Evolutionary conservation across 2,888 invertebrate species (phyloP).

Genomic region (Drosophila mettleri): DNA sequence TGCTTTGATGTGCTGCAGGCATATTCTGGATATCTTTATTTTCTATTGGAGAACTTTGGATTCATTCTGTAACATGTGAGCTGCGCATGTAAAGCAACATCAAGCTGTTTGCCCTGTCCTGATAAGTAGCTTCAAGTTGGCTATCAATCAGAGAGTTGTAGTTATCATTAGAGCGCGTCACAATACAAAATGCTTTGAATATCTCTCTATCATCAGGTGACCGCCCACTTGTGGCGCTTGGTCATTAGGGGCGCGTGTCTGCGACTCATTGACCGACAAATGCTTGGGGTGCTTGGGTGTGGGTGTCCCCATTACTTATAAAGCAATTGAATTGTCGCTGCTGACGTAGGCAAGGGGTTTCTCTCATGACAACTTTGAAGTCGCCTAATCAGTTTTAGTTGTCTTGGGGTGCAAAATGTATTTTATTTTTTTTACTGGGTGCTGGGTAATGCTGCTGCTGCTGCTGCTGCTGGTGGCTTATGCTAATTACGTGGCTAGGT

Average conservation of each 20-base stretch:
- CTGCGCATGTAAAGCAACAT: slow-evolving; percentile 29
- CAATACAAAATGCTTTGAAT: slow-evolving; percentile 13
- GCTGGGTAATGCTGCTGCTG: slow-evolving; percentile 29
- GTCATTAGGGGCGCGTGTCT: slow-evolving; percentile 71
- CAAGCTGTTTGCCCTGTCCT: background rate
- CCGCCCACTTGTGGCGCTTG: slow-evolving; percentile 19
- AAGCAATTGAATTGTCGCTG: slow-evolving; percentile 46
- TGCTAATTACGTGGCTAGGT: slow-evolving; percentile 50
- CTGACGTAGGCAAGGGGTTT: slow-evolving; percentile 37
- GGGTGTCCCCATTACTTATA: slow-evolving; percentile 32
- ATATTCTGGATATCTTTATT: too few species aligned
- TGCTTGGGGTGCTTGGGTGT: too few species aligned
- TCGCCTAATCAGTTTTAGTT: slow-evolving; percentile 15
- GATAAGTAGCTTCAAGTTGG: slow-evolving; percentile 17
- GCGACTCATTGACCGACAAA: slow-evolving; percentile 35
- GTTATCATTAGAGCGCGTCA: slow-evolving; percentile 24
- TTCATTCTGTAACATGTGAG: slow-evolving; percentile 25
- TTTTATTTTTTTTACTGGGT: slow-evolving; percentile 58
- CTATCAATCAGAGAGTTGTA: slow-evolving; percentile 41
- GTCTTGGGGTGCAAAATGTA: slow-evolving; percentile 45
- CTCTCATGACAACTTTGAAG: slow-evolving; percentile 20
- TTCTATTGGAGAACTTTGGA: too few species aligned
- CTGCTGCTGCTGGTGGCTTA: slow-evolving; percentile 12
- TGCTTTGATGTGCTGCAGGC: background rate
- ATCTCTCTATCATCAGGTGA: slow-evolving; percentile 60